A percentile compares a stretch with the other conserved stretches of the same genome.
Evolutionary conservation across 2,113 vertebrate species (phyloP).

Genomic region (Sinocyclocheilus maitianheensis): DNA sequence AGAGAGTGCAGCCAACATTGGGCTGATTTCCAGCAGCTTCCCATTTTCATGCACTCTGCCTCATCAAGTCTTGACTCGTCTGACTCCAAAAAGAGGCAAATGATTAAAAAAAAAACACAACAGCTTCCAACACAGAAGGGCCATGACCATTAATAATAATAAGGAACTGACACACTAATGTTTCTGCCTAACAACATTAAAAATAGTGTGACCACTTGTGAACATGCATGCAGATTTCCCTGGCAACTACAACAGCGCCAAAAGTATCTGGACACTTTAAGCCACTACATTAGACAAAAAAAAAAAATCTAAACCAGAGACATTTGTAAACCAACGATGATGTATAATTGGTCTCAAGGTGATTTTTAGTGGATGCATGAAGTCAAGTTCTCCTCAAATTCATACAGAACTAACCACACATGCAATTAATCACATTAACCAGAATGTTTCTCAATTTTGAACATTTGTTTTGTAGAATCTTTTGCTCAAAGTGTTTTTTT

Average conservation of each 20-base stretch:
- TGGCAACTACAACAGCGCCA: not conserved
- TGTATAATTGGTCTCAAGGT: not conserved
- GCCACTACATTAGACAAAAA: not conserved
- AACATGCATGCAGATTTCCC: not conserved
- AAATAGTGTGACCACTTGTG: not conserved
- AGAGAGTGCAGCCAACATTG: constrained; percentile 4
- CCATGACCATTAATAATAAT: constrained; percentile 37
- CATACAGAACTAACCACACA: too few species aligned
- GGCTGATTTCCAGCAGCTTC: constrained; percentile 26
- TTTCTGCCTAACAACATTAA: not conserved
- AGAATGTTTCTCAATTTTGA: not conserved
- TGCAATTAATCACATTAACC: not conserved
- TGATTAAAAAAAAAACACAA: constrained; percentile 41
- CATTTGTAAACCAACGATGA: not conserved
- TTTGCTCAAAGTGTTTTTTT: not conserved
- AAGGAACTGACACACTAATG: constrained; percentile 25
- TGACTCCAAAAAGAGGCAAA: constrained; percentile 41
- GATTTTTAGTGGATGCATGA: constrained; percentile 12
- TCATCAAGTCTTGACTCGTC: constrained; percentile 58
- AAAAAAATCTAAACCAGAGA: not conserved
- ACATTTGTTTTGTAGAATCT: not conserved
- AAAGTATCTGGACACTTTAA: not conserved
- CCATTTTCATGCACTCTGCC: constrained; percentile 7
- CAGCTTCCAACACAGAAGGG: constrained; percentile 17
- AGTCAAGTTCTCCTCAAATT: not conserved